Base-by-base conservation (phyloP, 2,797 vertebrate species). In the Gadopsis marmoratus region DNA sequence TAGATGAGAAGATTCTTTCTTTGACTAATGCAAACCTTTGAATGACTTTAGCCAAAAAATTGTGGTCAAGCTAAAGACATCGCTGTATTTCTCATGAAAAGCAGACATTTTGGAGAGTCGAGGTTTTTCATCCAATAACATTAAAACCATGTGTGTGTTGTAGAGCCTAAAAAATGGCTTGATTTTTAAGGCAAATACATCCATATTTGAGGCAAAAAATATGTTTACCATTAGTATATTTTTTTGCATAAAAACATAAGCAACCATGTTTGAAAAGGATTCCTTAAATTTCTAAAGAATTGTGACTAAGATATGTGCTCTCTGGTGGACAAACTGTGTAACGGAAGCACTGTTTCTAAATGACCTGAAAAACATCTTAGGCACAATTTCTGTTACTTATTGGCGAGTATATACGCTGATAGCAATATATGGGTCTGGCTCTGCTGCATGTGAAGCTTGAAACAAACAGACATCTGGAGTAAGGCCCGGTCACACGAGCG, bases 51-150 rank as follows among this genome's bases (percentile, higher is more conserved):
- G 7, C 41, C n/a, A 50, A 10, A 21, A 29, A 17, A 37, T 4
- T 7, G 12, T 3, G 11, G 17, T 65, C 10, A 59, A 35, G 6
- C 26, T 43, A 56, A 51, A 50, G 23, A 17, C 7, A 5, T 16
- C 0, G 16, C n/a, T 17, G 31, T 12, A 45, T 19, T 41, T 65
- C 47, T 60, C 2, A 37, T 79, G 37, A 60, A 78, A 39, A 61
- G 17, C n/a, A 54, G 29, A 64, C 5, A 45, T 10, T 21, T 23
- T 75, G 41, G 45, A 59, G 60, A 43, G 62, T 8, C 60, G 66
- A 71, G 43, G 71, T 62, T 66, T 70, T 70, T 29, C n/a, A n/a
- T 43, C 31, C 19, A 14, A 7, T 47, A n/a, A 17, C 26, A 68
- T 11, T 29, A 3, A 47, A 56, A 33, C 3, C 17, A 5, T 37